Percentiles rank a stretch among this genome's conserved stretches.
phyloP scores from a whole-genome alignment of 2,113 vertebrate genomes.

The Ifrita kowaldi region DNA sequence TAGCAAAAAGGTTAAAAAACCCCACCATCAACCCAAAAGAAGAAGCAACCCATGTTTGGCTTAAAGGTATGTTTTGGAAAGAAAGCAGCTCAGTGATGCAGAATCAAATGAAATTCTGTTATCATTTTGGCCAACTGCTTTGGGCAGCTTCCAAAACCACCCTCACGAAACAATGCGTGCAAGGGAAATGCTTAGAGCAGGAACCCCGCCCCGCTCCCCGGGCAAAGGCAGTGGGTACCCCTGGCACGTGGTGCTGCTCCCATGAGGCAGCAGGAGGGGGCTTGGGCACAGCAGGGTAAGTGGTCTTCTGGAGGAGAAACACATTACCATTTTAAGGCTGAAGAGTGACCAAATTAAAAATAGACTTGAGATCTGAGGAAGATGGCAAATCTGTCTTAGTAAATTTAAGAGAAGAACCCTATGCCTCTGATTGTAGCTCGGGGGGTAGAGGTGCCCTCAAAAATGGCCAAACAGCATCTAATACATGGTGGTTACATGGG shows the following conservation, averaged over 20 bases:
- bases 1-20: not conserved
- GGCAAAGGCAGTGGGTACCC: not conserved
- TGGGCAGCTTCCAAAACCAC: not conserved
- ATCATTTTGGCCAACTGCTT: not conserved
- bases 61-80: not conserved
- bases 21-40: not conserved
- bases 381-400: too few relatives aligned
- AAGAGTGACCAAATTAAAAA: not conserved
- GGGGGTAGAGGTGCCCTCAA: not conserved
- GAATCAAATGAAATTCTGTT: not conserved
- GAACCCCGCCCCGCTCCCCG: not conserved
- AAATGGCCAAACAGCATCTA: not conserved
- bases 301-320: not conserved
- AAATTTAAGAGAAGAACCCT: not conserved
- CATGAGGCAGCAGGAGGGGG: not conserved
- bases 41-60: not conserved
- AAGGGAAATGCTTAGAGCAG: not conserved
- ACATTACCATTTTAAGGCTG: not conserved
- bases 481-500: accelerated
- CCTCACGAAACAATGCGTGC: accelerated
- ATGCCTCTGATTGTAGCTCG: not conserved
- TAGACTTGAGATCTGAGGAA: not conserved
- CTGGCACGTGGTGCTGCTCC: not conserved
- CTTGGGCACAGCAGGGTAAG: not conserved
- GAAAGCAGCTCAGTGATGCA: not conserved